Conservation (phyloP, 2,888 invertebrate species). For the Drosophila algonquin region DNA sequence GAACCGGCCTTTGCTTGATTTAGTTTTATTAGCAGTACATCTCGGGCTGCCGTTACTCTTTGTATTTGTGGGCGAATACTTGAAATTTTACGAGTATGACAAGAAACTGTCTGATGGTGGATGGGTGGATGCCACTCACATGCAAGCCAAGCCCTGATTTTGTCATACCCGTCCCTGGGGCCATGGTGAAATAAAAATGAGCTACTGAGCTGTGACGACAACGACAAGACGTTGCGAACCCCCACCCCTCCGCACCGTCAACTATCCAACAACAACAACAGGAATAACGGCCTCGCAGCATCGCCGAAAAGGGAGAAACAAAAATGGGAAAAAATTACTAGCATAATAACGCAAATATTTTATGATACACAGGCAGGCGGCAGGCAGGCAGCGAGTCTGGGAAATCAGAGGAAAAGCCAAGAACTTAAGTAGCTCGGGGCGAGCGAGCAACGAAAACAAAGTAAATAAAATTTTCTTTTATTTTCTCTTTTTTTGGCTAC, state of each 20-base stretch:
- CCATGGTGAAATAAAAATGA: conserved; percentile 73
- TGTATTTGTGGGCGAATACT: conserved; percentile 51
- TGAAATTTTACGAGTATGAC: conserved; percentile 65
- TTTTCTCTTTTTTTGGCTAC: conserved; percentile 12
- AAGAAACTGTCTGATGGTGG: background rate
- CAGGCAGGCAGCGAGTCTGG: conserved; percentile 36
- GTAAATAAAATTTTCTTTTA: conserved; percentile 69
- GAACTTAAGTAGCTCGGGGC: conserved; percentile 77
- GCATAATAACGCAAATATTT: conserved; percentile 80
- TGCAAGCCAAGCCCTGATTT: conserved; percentile 52
- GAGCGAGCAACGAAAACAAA: conserved; percentile 68
- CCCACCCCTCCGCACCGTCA: conserved; percentile 35
- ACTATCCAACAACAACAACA: conserved; percentile 30
- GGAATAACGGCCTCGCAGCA: conserved; percentile 14
- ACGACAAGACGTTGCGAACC: conserved; percentile 26
- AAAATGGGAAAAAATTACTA: conserved; percentile 67
- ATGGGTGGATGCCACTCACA: conserved; percentile 43
- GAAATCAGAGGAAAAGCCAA: conserved; percentile 68
- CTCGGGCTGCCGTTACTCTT: conserved; percentile 26
- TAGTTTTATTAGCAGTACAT: conserved; percentile 72
- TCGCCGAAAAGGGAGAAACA: conserved; percentile 23
- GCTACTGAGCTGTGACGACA: conserved; percentile 61
- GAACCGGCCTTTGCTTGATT: conserved; percentile 56
- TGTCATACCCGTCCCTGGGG: conserved; percentile 65
- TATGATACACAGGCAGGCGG: conserved; percentile 59